phyloP scores from a whole-genome alignment of 2,797 vertebrate species.

The Linurgus olivaceus region DNA sequence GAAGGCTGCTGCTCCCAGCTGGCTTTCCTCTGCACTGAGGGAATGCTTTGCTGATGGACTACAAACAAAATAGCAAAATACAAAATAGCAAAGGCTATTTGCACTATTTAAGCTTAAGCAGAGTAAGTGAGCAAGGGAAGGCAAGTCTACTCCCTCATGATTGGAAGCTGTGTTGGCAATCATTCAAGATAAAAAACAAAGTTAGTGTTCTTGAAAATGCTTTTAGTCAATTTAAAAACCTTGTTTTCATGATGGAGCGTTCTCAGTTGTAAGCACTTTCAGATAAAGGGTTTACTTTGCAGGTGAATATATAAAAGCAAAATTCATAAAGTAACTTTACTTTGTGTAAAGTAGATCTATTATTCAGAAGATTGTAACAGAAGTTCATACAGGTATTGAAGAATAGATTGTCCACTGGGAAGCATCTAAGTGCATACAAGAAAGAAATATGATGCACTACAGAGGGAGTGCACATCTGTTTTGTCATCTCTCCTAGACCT shows the following conservation, averaged over 20 bases:
- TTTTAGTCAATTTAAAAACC: background rate
- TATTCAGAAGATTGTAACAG: conserved; percentile 11
- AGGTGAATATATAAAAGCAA: background rate
- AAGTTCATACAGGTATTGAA: conserved; percentile 17
- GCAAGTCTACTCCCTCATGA: background rate
- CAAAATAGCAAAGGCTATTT: background rate
- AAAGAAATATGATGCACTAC: background rate
- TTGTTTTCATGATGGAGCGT: background rate
- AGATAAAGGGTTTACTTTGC: conserved; percentile 6
- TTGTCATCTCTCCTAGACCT: background rate
- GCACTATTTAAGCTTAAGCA: background rate
- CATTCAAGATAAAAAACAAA: background rate
- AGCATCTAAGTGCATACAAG: background rate
- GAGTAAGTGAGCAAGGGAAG: background rate
- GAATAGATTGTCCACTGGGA: conserved; percentile 6
- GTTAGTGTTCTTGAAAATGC: background rate
- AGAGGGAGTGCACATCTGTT: background rate
- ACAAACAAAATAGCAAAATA: background rate
- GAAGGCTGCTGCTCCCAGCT: background rate
- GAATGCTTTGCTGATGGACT: background rate
- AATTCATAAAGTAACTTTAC: background rate
- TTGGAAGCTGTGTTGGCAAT: background rate
- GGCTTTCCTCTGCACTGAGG: background rate
- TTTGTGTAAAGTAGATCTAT: background rate
- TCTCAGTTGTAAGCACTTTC: background rate